phyloP scores from a whole-genome alignment of 2,888 invertebrate species.

The Drosophila neonasuta region DNA sequence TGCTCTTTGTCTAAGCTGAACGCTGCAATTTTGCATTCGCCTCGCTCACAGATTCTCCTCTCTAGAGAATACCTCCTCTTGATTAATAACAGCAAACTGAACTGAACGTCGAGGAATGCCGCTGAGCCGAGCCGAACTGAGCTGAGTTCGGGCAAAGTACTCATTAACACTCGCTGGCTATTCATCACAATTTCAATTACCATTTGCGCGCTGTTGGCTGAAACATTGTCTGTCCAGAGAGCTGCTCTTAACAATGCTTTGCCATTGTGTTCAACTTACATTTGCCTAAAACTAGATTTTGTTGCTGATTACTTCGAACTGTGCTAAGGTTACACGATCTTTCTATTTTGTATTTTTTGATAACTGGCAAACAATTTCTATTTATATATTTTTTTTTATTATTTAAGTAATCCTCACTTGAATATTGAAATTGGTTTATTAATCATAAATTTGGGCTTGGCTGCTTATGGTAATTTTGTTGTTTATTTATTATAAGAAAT shows the following conservation, averaged over 20 bases:
- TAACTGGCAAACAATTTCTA: neutral
- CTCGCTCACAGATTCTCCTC: slow-evolving; percentile 24
- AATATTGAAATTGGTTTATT: neutral
- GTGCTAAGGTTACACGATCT: neutral
- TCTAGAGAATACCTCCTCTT: slow-evolving; percentile 25
- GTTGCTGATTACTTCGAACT: neutral
- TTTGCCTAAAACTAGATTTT: slow-evolving; percentile 5
- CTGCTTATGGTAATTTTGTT: slow-evolving; percentile 2
- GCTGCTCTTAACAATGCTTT: slow-evolving; percentile 34
- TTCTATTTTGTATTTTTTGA: neutral
- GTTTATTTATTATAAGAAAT: neutral
- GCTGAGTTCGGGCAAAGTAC: slow-evolving; percentile 37
- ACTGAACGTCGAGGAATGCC: slow-evolving; percentile 45
- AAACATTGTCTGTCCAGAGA: slow-evolving; percentile 9
- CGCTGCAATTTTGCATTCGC: slow-evolving; percentile 49
- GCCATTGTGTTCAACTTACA: slow-evolving; percentile 30
- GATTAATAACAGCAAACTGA: slow-evolving; percentile 50
- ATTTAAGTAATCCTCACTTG: neutral
- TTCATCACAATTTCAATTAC: slow-evolving; percentile 71
- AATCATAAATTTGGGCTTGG: neutral
- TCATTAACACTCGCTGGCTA: slow-evolving; percentile 69
- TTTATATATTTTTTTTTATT: neutral
- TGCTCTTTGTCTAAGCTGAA: slow-evolving; percentile 32
- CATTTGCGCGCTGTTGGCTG: slow-evolving; percentile 19
- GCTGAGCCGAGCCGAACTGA: slow-evolving; percentile 2